A percentile compares a stretch with the other conserved stretches of the same genome.
These are phyloP conservation scores for Helicoverpa assulta DNA, from an alignment of 2,888 invertebrate species.

Conservation along the genomic window DNA sequence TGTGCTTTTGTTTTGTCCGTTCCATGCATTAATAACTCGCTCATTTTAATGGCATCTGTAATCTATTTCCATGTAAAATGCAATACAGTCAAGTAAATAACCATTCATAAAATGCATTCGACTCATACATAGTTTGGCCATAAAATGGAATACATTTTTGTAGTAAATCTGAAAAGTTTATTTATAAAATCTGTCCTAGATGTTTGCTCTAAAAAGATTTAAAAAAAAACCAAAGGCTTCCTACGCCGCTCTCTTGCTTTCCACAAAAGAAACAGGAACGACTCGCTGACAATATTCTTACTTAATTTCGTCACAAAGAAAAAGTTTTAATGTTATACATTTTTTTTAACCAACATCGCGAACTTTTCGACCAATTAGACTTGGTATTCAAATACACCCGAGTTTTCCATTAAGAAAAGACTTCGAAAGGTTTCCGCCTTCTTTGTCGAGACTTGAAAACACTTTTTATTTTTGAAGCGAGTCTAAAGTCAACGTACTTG, in stretches of 20 bases:
- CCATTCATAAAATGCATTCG: too few relatives aligned
- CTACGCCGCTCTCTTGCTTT: constrained; percentile 21
- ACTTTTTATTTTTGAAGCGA: constrained; percentile 65
- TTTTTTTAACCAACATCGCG: constrained; percentile 57
- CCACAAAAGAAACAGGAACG: constrained; percentile 47
- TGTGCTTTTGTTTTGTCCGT: neutral
- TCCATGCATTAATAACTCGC: too few relatives aligned
- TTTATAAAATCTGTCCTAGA: neutral
- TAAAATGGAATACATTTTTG: neutral
- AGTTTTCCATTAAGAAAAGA: constrained; percentile 69
- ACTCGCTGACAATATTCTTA: constrained; percentile 53
- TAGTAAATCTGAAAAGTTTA: neutral
- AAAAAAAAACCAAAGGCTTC: constrained; percentile 20
- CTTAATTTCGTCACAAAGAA: constrained; percentile 60
- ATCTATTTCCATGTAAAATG: too few relatives aligned
- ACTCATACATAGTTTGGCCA: too few relatives aligned
- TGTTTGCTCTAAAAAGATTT: constrained; percentile 13
- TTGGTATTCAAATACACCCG: constrained; percentile 69
- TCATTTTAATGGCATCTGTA: neutral
- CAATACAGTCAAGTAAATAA: too few relatives aligned
- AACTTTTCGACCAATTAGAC: constrained; percentile 69
- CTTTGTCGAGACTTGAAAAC: constrained; percentile 60
- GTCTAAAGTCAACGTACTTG: constrained; percentile 69
- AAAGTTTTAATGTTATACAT: constrained; percentile 64
- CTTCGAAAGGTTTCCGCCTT: constrained; percentile 54